A percentile compares a stretch with the other conserved stretches of the same genome.
phyloP scores from a whole-genome alignment of 23 tunicate species.

The Phallusia fumigata region DNA sequence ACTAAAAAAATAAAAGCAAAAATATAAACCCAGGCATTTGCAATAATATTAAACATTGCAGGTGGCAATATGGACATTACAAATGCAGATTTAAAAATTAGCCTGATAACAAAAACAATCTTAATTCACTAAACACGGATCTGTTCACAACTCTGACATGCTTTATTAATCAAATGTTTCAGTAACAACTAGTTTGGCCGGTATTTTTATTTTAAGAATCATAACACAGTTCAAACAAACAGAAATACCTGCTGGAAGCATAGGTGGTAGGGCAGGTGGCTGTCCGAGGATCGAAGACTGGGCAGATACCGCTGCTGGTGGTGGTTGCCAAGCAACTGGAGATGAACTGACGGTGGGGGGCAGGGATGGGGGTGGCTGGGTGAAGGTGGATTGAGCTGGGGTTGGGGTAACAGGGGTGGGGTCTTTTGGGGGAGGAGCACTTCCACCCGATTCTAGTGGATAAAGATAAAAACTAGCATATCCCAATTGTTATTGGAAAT shows the following conservation, averaged over 20 bases:
- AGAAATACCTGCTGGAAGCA: neutral
- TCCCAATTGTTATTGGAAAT: too few relatives aligned
- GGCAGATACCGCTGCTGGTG: constrained; percentile 23
- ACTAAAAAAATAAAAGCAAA: too few relatives aligned
- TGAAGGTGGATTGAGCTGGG: constrained; percentile 28
- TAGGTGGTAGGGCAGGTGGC: constrained; percentile 47
- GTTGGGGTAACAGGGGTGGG: constrained; percentile 28
- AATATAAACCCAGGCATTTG: too few relatives aligned
- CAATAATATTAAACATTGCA: too few relatives aligned
- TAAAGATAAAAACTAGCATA: neutral
- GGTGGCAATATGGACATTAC: too few relatives aligned
- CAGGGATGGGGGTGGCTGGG: constrained; percentile 49
- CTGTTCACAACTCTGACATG: too few relatives aligned
- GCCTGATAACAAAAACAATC: too few relatives aligned
- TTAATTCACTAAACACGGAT: too few relatives aligned
- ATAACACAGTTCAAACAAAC: neutral
- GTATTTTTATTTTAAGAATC: too few relatives aligned
- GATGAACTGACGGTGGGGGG: constrained; percentile 22
- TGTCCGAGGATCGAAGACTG: constrained; percentile 44
- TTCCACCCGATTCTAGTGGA: constrained; percentile 33
- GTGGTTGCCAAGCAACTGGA: constrained; percentile 40
- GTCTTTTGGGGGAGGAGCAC: constrained; percentile 46
- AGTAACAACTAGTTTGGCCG: too few relatives aligned
- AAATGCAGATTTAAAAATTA: too few relatives aligned
- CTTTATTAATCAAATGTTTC: too few relatives aligned